Base-by-base conservation (phyloP, 2,797 vertebrate species). In the Eulemur albifrons region DNA sequence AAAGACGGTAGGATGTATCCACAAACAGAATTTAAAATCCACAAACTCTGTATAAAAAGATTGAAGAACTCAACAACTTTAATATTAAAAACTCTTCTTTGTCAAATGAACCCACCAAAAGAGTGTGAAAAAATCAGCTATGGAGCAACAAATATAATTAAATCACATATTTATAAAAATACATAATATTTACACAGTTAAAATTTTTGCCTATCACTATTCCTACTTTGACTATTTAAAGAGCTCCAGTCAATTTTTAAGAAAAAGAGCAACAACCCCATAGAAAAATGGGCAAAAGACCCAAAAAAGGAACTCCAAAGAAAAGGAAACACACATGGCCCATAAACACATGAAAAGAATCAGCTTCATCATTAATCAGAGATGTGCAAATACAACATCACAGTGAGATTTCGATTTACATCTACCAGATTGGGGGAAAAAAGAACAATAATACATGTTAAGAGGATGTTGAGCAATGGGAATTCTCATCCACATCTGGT, bases 21-120 rank as follows among this genome's bases (percentile, higher is more conserved):
- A 87, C 20, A 86, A 86, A 93, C 17, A 70, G 90, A 95, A 75
- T 9, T 88, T 92, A 90, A 90, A 79, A 69, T 59, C 6, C 17
- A 80, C 52, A 65, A 27, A 76, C 5, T 8, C 57, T 75, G 45
- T 83, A 79, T 63, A 52, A 82, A 50, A 90, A 50, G 23, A n/a
- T 17, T 32, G 17, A 83, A 89, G 30, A 54, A 59, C 30, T 10
- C 4, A 75, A 69, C 43, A 27, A 72, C 27, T 96, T 90, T 88
- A 45, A 88, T 73, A 86, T 32, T 43, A n/a, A 82, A 52, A 73
- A 59, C 2, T 20, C 35, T 72, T 96, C 40, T 93, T 94, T 88
- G 59, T 88, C 61, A 80, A 92, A 35, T 72, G 30, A 72, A 15
- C 50, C n/a, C 21, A 86, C 27, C 11, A 45, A 48, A 52, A 73